phyloP scores from a whole-genome alignment of 2,797 vertebrate genomes.

The Falco biarmicus region DNA sequence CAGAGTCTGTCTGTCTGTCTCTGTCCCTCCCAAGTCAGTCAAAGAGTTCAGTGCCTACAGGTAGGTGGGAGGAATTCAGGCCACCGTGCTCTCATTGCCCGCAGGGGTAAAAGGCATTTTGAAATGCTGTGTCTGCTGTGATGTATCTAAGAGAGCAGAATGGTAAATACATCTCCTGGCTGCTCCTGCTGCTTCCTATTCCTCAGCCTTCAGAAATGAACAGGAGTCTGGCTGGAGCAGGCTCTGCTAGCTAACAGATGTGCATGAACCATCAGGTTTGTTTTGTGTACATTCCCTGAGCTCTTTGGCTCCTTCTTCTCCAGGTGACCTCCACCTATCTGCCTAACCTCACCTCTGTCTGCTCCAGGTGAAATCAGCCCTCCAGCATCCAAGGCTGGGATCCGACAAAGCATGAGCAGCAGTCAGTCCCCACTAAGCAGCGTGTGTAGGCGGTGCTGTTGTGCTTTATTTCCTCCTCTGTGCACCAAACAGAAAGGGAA shows the following conservation, averaged over 20 bases:
- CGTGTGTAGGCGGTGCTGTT: background rate
- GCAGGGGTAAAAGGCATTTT: background rate
- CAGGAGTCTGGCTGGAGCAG: background rate
- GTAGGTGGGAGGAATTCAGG: background rate
- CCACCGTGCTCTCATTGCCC: background rate
- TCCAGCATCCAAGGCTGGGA: background rate
- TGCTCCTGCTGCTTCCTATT: background rate
- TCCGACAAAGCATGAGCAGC: background rate
- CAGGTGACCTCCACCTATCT: background rate
- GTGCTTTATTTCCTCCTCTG: background rate
- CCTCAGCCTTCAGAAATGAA: background rate
- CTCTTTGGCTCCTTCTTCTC: background rate
- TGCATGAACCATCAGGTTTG: background rate
- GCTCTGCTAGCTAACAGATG: background rate
- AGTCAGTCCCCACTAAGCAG: background rate
- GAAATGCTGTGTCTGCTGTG: background rate
- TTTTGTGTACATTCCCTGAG: background rate
- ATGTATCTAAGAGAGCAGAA: background rate
- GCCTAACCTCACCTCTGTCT: background rate
- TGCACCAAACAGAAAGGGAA: background rate
- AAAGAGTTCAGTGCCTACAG: background rate
- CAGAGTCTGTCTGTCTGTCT: background rate
- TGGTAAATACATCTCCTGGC: background rate
- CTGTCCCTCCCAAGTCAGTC: background rate
- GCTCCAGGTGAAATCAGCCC: background rate